Base-by-base conservation (phyloP, 92 coral and sea anemone species). In the Anthopleura xanthogrammica region DNA sequence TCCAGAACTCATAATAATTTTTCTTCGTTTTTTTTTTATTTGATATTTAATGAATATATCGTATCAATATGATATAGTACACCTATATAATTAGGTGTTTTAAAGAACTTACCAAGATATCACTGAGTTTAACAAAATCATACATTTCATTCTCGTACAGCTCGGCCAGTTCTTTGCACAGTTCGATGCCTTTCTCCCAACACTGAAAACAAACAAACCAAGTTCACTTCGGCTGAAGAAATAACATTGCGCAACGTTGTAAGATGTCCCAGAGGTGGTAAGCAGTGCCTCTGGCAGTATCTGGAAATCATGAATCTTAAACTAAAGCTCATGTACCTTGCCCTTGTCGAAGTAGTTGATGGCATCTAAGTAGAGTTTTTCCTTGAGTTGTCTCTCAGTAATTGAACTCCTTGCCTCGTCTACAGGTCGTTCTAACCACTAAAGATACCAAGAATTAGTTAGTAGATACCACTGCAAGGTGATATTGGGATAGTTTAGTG, bases 171-270 rank as follows among this genome's bases (percentile, higher is more conserved):
- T 90, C 94, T 77, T 96, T 96, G 77, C 99, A 96, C 76, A 96
- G 84, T 80, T 90, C 95, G 60, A 96, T 94, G n/a, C 95, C 98
- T 73, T 93, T 92, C 89, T 96, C 99, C 99, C 99, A 96, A 54
- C 90, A 85, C 99, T 96, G 24, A 42, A 57, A 42, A 36, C 52
- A 19, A 75, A 68, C 1, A 64, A 64, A 20, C 40, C 71, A n/a
- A 19, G 71, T 64, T 64, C 19, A 23, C 71, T 64, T 23, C 19
- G 29, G 50, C 50, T 46, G 2, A 46, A 46, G 11, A 2, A 54
- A 46, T 46, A 9, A 46, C 50, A 46, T 5, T 5, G 50, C 50
- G 50, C 50, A 46, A 46, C 50, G 5, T 3, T 46, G 50, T 9
- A 5, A 46, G 50, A 46, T 46, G 50, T 13, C 19, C 36, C 71